A percentile compares a stretch with the other conserved stretches of the same genome.
Evolutionary conservation across 2,113 vertebrate species (phyloP).

Genomic region (Aviceda subcristata): DNA sequence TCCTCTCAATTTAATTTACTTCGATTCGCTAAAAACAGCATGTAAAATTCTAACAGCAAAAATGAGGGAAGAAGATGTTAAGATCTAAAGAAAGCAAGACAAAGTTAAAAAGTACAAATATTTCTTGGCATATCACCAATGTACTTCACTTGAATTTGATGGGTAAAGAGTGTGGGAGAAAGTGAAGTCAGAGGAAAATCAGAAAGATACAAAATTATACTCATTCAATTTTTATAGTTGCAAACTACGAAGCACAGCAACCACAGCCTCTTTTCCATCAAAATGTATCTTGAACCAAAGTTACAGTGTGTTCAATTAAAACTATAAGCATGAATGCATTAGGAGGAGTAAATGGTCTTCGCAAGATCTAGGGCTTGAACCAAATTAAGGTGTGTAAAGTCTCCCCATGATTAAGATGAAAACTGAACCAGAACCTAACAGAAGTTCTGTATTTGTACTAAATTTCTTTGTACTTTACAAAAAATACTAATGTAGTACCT

Average conservation of each 20-base stretch:
- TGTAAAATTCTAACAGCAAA: slow-evolving; percentile 1
- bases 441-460: not conserved
- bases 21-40: not conserved
- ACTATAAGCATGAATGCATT: accelerated
- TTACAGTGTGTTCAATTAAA: accelerated
- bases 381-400: not conserved
- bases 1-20: not conserved
- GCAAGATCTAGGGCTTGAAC: not conserved
- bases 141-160: not conserved
- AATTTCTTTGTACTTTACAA: not conserved
- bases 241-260: not conserved
- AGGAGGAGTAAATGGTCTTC: not conserved
- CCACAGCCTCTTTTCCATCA: not conserved
- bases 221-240: not conserved
- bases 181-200: slow-evolving; percentile 10
- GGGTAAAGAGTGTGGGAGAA: slow-evolving; percentile 45
- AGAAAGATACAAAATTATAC: not conserved
- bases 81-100: slow-evolving; percentile 31
- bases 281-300: not conserved
- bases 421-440: not conserved
- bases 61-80: not conserved
- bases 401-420: not conserved
- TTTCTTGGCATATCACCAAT: slow-evolving; percentile 22
- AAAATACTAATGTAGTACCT: not conserved
- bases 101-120: slow-evolving; percentile 32